phyloP scores from a whole-genome alignment of 2,797 vertebrate genomes.

The Phylloscopus collybita region DNA sequence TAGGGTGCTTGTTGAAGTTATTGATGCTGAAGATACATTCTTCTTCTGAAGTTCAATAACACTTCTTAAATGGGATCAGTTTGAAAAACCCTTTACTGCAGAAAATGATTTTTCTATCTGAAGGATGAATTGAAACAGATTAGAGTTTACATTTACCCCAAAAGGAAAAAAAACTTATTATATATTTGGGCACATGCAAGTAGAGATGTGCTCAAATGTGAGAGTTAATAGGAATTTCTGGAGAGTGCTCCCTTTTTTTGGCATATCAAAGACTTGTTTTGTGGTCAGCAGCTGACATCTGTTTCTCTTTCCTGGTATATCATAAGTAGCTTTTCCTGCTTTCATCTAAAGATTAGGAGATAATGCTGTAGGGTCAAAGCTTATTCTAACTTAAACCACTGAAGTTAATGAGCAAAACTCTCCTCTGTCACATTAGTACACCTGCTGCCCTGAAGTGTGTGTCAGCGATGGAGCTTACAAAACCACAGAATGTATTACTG shows the following conservation, averaged over 20 bases:
- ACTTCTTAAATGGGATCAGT: neutral
- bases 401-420: constrained; percentile 25
- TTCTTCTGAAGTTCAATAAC: neutral
- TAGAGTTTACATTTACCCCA: neutral
- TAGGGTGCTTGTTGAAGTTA: neutral
- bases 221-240: neutral
- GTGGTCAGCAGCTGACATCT: constrained; percentile 21
- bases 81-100: constrained; percentile 7
- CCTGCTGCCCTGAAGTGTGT: neutral
- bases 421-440: neutral
- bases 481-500: neutral
- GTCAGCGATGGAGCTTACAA: neutral
- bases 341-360: constrained; percentile 31
- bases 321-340: constrained; percentile 42
- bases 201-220: neutral
- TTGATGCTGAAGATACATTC: neutral
- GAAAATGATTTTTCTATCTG: neutral
- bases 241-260: neutral
- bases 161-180: neutral
- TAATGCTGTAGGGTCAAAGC: constrained; percentile 2
- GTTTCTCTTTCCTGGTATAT: neutral
- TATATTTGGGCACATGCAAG: neutral
- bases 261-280: neutral
- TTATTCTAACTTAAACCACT: constrained; percentile 3
- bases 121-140: neutral